Percentiles rank a stretch among this genome's conserved stretches.
Conservation (phyloP, 1,140 invertebrate species). For the Drosophila neocordata region DNA sequence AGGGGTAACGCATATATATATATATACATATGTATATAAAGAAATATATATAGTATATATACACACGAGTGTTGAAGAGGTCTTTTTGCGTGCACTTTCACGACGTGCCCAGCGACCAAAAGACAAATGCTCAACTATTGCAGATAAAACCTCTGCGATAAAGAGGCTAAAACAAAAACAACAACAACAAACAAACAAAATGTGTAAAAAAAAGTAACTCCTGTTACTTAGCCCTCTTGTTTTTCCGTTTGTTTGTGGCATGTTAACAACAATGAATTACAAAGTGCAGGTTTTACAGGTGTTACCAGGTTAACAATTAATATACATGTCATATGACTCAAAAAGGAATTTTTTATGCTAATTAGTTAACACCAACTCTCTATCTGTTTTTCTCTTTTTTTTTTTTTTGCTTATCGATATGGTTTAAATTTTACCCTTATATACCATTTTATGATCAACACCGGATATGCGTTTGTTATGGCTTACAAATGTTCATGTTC, state of each 20-base stretch:
- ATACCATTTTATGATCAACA: background rate
- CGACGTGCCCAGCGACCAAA: background rate
- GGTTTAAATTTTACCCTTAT: background rate
- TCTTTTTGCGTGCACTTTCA: background rate
- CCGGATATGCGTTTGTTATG: background rate
- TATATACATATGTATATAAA: too few relatives aligned
- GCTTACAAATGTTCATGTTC: background rate
- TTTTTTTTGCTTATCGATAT: background rate
- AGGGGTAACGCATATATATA: background rate
- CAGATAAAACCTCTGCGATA: background rate
- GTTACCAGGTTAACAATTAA: background rate
- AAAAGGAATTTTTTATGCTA: background rate
- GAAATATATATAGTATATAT: too few relatives aligned
- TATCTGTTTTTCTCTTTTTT: too few relatives aligned
- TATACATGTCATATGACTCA: background rate
- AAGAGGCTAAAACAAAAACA: background rate
- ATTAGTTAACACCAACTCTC: background rate
- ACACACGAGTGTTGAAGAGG: background rate
- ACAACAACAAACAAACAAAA: background rate
- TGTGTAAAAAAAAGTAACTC: background rate
- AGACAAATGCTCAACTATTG: conserved; percentile 6
- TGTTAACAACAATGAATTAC: background rate
- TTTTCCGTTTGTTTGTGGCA: background rate
- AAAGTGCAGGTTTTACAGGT: background rate
- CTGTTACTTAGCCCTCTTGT: conserved; percentile 1